These are phyloP conservation scores for Plebejus anna DNA, from an alignment of 2,888 invertebrate genomes.

Conservation along the genomic window DNA sequence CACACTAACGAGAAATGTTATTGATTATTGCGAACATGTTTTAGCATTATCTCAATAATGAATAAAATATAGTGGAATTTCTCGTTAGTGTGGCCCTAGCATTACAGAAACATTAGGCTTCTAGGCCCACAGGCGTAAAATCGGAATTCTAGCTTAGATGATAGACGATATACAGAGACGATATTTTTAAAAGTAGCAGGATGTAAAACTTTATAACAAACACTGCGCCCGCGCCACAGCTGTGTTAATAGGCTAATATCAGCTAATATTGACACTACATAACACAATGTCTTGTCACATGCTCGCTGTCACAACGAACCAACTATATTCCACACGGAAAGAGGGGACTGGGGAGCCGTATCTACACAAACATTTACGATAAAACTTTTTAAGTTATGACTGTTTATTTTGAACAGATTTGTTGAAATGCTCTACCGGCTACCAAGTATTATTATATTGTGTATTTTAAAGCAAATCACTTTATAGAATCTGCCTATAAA, in stretches of 20 bases:
- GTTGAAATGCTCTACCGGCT: not conserved
- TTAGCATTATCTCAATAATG: no score
- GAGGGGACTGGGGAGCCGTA: not conserved
- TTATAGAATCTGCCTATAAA: no score
- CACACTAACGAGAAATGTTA: no score
- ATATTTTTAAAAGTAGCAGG: not conserved
- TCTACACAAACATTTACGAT: not conserved
- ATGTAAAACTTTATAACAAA: not conserved
- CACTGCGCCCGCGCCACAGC: not conserved
- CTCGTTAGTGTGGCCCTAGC: no score
- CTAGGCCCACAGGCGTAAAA: no score
- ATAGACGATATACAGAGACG: not conserved
- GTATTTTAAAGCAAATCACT: not conserved
- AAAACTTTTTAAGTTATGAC: not conserved
- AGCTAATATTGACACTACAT: conserved; percentile 30
- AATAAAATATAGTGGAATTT: no score
- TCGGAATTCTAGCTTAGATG: no score
- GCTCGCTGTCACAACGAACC: not conserved
- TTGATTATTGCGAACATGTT: no score
- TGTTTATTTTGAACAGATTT: not conserved
- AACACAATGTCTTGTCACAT: not conserved
- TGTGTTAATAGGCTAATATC: no score
- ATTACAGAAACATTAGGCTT: not conserved
- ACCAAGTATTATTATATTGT: not conserved
- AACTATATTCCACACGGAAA: not conserved